Evolutionary conservation across 1,140 invertebrate genomes (phyloP).

Genomic region (Ips typographus): DNA sequence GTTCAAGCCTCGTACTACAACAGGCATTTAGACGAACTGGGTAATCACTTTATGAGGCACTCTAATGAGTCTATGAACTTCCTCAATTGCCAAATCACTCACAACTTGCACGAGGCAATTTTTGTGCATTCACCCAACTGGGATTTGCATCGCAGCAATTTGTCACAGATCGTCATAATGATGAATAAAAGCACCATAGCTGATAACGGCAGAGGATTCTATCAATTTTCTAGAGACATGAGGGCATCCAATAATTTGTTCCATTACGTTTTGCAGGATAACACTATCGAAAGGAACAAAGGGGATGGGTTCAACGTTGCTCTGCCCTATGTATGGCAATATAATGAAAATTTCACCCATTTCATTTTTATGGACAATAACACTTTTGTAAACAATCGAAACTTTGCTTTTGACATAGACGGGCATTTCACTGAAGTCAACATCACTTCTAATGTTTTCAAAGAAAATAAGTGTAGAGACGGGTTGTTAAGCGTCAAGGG

Average conservation of each 20-base stretch:
- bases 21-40: conserved; percentile 77
- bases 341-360: conserved; percentile 93
- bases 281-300: conserved; percentile 81
- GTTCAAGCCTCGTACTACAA: conserved; percentile 88
- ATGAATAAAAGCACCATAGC: conserved; percentile 82
- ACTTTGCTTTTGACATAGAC: conserved; percentile 81
- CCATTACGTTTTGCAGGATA: conserved; percentile 89
- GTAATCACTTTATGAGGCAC: conserved; percentile 82
- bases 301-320: conserved; percentile 81
- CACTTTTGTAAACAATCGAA: conserved; percentile 81
- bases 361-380: conserved; percentile 84
- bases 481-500: conserved; percentile 86
- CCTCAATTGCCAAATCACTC: conserved; percentile 75
- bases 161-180: conserved; percentile 82
- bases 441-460: conserved; percentile 83
- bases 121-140: conserved; percentile 80
- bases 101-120: conserved; percentile 78
- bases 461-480: conserved; percentile 78
- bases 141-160: conserved; percentile 78
- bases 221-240: conserved; percentile 86
- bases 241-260: conserved; percentile 92
- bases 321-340: conserved; percentile 92
- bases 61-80: conserved; percentile 84
- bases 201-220: conserved; percentile 81
- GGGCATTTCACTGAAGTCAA: conserved; percentile 89